phyloP scores from a whole-genome alignment of 2,888 invertebrate species.

The Drosophila macrospina region DNA sequence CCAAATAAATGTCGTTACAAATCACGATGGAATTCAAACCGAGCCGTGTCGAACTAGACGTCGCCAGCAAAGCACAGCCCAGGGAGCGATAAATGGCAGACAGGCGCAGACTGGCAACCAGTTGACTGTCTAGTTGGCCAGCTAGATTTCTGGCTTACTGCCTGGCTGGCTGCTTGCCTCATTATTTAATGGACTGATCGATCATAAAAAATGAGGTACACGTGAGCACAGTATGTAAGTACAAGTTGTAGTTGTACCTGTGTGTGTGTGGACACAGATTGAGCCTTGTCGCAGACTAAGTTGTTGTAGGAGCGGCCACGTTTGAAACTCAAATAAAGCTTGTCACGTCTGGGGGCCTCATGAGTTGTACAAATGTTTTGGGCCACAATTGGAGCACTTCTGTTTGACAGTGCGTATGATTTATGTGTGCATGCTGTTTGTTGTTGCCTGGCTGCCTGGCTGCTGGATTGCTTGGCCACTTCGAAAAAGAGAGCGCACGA shows the following conservation, averaged over 20 bases:
- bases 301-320: slow-evolving; percentile 69
- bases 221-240: slow-evolving; percentile 73
- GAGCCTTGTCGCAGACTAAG: slow-evolving; percentile 26
- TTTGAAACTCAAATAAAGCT: slow-evolving; percentile 73
- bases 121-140: slow-evolving; percentile 31
- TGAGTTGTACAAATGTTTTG: slow-evolving; percentile 81
- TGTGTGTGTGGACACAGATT: slow-evolving; percentile 53
- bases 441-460: slow-evolving; percentile 9
- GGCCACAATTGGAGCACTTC: slow-evolving; percentile 84
- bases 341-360: slow-evolving; percentile 65
- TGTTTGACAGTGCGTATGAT: slow-evolving; percentile 83
- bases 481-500: background rate
- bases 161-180: slow-evolving; percentile 54
- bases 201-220: slow-evolving; percentile 84
- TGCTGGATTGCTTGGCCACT: slow-evolving; percentile 8
- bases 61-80: slow-evolving; percentile 68
- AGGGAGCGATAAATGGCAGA: slow-evolving; percentile 80
- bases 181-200: slow-evolving; percentile 84
- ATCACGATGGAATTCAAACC: slow-evolving; percentile 82
- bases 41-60: slow-evolving; percentile 50
- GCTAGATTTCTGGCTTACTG: slow-evolving; percentile 18
- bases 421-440: slow-evolving; percentile 73
- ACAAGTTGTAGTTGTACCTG: slow-evolving; percentile 68
- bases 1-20: slow-evolving; percentile 84
- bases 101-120: slow-evolving; percentile 40